These are phyloP conservation scores for Drosophila kambysellisi DNA, from an alignment of 2,888 invertebrate species.

Conservation along the genomic window DNA sequence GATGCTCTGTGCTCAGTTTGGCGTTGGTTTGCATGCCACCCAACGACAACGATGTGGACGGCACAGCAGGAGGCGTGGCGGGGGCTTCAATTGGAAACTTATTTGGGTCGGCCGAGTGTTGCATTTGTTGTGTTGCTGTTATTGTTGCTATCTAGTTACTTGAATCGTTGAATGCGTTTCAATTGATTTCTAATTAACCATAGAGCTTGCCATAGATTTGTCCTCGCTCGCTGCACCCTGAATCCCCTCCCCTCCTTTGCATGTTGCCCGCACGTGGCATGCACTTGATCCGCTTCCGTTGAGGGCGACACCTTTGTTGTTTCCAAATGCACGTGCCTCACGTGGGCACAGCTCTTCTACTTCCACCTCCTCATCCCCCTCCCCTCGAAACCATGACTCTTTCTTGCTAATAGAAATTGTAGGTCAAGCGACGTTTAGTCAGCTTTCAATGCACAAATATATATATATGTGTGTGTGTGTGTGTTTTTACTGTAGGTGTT, in stretches of 20 bases:
- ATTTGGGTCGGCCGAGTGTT: conserved; percentile 66
- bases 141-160: conserved; percentile 40
- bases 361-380: neutral
- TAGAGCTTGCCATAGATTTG: conserved; percentile 50
- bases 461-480: neutral
- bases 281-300: conserved; percentile 72
- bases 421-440: conserved; percentile 66
- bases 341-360: conserved; percentile 30
- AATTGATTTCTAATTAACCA: conserved; percentile 75
- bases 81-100: conserved; percentile 40
- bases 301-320: conserved; percentile 39
- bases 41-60: conserved; percentile 18
- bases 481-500: conserved; percentile 23
- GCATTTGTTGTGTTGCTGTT: conserved; percentile 23
- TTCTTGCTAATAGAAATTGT: conserved; percentile 39
- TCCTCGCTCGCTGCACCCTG: conserved; percentile 13
- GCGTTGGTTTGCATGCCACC: conserved; percentile 68
- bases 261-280: conserved; percentile 24
- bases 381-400: neutral
- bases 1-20: conserved; percentile 26
- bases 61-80: conserved; percentile 16
- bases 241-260: neutral
- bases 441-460: conserved; percentile 22
- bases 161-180: conserved; percentile 50
- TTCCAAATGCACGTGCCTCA: conserved; percentile 45